These are phyloP conservation scores for Pheosia tremula DNA, from an alignment of 2,888 invertebrate genomes.

Conservation along the genomic window DNA sequence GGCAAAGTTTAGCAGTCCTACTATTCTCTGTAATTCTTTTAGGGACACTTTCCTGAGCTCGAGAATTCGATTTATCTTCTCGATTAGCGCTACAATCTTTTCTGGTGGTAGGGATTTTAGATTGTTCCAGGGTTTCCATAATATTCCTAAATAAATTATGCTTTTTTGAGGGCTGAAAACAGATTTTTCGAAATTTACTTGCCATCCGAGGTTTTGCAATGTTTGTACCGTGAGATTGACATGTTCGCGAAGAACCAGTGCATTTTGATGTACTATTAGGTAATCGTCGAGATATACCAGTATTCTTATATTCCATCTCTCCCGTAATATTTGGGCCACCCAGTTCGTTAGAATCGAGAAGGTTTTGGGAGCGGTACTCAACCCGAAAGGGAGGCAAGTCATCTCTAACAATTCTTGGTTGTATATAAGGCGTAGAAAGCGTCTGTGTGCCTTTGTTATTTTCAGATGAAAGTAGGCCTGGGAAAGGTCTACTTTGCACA, in stretches of 20 bases:
- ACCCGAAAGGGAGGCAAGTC: slow-evolving; percentile 44
- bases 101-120: slow-evolving; percentile 8
- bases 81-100: slow-evolving; percentile 12
- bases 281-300: slow-evolving; percentile 10
- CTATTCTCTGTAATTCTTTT: slow-evolving; percentile 28
- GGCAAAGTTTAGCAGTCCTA: slow-evolving; percentile 32
- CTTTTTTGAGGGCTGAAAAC: slow-evolving; percentile 14
- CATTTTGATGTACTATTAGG: slow-evolving; percentile 6
- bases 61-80: slow-evolving; percentile 10
- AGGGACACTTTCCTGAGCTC: slow-evolving; percentile 8
- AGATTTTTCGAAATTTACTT: slow-evolving; percentile 22
- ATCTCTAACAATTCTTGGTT: slow-evolving; percentile 13
- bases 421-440: slow-evolving; percentile 34
- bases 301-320: slow-evolving; percentile 5
- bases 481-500: slow-evolving; percentile 34
- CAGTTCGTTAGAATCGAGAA: slow-evolving; percentile 14
- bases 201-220: slow-evolving; percentile 18
- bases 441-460: slow-evolving; percentile 22
- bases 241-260: slow-evolving; percentile 11
- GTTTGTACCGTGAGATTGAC: slow-evolving; percentile 8
- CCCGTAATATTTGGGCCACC: slow-evolving; percentile 7
- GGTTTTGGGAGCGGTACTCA: slow-evolving; percentile 36
- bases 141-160: slow-evolving; percentile 23
- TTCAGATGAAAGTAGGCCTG: slow-evolving; percentile 37
- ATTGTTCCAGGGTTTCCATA: slow-evolving; percentile 25